These are phyloP conservation scores for Caenorhabditis elegans DNA, from an alignment of 1,140 invertebrate species.

Conservation along the genomic window DNA sequence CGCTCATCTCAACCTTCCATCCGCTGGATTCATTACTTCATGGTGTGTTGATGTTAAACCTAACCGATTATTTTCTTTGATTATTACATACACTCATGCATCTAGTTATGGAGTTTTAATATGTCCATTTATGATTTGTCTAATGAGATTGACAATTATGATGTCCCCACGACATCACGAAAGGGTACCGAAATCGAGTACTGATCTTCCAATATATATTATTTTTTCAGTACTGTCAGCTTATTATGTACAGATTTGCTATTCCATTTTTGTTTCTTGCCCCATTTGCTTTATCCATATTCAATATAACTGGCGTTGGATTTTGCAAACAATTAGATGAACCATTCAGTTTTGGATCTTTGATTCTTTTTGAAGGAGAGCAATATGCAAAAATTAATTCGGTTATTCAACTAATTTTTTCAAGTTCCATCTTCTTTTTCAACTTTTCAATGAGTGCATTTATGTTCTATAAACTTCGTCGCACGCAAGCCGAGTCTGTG, in stretches of 20 bases:
- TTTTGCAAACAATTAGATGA: neutral
- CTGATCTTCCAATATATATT: too few relatives aligned
- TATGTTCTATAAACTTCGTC: neutral
- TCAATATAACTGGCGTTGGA: neutral
- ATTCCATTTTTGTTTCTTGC: neutral
- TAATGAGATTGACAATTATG: conserved; percentile 16
- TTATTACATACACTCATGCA: neutral
- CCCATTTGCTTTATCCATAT: neutral
- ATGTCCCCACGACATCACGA: conserved; percentile 4
- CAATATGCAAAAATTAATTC: neutral
- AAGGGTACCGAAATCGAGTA: neutral
- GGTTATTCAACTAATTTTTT: neutral
- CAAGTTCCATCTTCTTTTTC: neutral
- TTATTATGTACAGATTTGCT: neutral
- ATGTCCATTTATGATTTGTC: neutral
- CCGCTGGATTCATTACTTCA: neutral
- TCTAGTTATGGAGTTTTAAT: neutral
- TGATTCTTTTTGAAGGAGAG: neutral
- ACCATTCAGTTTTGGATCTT: neutral
- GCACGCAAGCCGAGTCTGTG: neutral
- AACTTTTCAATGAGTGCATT: neutral
- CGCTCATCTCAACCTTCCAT: neutral
- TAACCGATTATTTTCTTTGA: neutral
- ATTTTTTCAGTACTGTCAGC: neutral
- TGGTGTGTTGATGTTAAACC: neutral